Percentiles rank a stretch among this genome's conserved stretches.
These are phyloP conservation scores for Heterohyrax brucei DNA, from an alignment of 2,797 vertebrate genomes.

Conservation along the genomic window DNA sequence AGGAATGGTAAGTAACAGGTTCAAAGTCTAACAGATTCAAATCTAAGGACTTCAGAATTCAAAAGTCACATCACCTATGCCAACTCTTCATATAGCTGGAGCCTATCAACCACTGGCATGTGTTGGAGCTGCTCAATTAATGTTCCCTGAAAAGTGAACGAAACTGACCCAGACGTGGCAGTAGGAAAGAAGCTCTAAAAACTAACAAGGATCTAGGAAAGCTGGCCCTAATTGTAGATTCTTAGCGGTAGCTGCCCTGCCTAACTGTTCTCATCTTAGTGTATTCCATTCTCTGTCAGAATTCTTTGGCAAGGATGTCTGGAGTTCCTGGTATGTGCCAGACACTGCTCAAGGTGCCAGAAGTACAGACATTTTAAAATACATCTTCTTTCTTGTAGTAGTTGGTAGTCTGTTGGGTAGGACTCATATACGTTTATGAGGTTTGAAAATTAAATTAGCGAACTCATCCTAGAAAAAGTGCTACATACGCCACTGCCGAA, in stretches of 20 bases:
- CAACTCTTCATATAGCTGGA: neutral
- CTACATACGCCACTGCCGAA: too few relatives aligned
- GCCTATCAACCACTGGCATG: neutral
- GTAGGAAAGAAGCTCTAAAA: neutral
- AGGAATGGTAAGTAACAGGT: neutral
- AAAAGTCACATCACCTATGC: neutral
- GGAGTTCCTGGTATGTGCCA: neutral
- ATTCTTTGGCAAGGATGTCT: neutral
- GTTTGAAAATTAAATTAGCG: too few relatives aligned
- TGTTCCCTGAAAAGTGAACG: conserved; percentile 53
- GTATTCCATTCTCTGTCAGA: neutral
- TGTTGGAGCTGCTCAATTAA: neutral
- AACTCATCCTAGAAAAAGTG: too few relatives aligned
- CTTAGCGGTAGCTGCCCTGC: neutral
- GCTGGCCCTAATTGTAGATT: neutral
- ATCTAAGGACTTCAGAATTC: neutral
- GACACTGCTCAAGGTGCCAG: neutral
- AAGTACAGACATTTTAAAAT: neutral
- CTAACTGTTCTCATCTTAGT: neutral
- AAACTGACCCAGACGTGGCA: neutral
- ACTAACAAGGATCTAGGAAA: neutral
- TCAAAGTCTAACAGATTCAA: neutral
- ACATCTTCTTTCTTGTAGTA: neutral
- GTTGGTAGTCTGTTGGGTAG: neutral
- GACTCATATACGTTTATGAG: neutral